phyloP scores from a whole-genome alignment of 2,797 vertebrate genomes.

The Microctenopoma stevenorrisi region DNA sequence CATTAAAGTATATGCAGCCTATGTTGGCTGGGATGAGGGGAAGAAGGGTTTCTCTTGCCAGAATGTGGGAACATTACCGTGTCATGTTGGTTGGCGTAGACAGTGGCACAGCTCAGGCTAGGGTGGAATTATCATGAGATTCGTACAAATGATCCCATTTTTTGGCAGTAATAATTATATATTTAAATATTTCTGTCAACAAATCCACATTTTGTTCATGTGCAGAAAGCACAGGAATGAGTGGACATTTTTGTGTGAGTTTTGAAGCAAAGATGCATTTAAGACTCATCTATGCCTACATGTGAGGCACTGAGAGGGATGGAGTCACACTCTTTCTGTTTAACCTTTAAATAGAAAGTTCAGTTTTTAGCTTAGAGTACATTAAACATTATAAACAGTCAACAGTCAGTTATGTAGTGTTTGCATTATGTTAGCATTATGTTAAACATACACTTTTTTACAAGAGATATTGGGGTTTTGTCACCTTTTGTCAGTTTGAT shows the following conservation, averaged over 20 bases:
- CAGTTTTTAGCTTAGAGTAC: too few species aligned
- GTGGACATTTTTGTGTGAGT: neutral
- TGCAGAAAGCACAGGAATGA: neutral
- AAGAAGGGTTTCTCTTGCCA: slow-evolving; percentile 4
- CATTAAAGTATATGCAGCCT: slow-evolving; percentile 33
- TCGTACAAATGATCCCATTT: slow-evolving; percentile 9
- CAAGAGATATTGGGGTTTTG: too few species aligned
- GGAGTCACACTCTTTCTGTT: neutral
- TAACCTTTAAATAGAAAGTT: neutral
- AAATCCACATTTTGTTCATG: neutral
- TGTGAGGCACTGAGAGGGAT: neutral
- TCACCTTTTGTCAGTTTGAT: too few species aligned
- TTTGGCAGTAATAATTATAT: neutral
- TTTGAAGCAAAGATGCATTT: neutral
- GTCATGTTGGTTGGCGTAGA: slow-evolving; percentile 24
- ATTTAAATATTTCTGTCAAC: neutral
- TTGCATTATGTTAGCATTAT: neutral
- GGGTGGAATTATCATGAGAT: slow-evolving; percentile 19
- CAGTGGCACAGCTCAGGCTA: slow-evolving; percentile 1
- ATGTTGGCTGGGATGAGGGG: neutral
- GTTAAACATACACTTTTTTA: too few species aligned
- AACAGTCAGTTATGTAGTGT: neutral
- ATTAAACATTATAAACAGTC: neutral
- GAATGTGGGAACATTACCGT: neutral
- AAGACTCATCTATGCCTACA: neutral